Percentiles rank a stretch among this genome's conserved stretches.
These are phyloP conservation scores for Ammodytes marinus DNA, from an alignment of 2,113 vertebrate species.

Conservation along the genomic window DNA sequence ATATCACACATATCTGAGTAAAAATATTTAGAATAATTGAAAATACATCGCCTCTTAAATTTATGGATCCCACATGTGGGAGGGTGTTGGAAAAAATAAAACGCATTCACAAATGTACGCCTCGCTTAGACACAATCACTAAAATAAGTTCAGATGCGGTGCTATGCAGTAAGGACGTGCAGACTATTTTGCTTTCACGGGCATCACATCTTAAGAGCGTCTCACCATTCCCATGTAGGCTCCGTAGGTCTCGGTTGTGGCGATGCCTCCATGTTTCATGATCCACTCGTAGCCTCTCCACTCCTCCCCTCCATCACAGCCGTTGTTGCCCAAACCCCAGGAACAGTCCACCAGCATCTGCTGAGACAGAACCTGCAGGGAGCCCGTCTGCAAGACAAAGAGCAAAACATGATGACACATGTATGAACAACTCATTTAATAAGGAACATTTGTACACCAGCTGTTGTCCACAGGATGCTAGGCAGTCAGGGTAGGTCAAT, in stretches of 20 bases:
- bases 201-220: not conserved
- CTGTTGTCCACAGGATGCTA: slow-evolving; percentile 25
- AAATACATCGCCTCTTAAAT: too few relatives aligned
- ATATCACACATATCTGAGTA: too few relatives aligned
- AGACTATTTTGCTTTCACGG: not conserved
- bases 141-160: not conserved
- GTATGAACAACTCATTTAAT: not conserved
- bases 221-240: slow-evolving; percentile 87
- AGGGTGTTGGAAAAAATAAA: not conserved
- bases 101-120: not conserved
- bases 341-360: slow-evolving; percentile 90
- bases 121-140: too few relatives aligned
- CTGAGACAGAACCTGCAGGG: slow-evolving; percentile 86
- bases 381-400: slow-evolving; percentile 72
- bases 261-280: slow-evolving; percentile 88
- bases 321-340: slow-evolving; percentile 89
- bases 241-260: slow-evolving; percentile 85
- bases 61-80: not conserved
- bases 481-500: slow-evolving; percentile 17
- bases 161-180: not conserved
- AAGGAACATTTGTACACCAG: slow-evolving; percentile 16
- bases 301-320: slow-evolving; percentile 88
- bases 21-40: too few relatives aligned
- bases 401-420: not conserved
- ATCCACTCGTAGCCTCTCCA: slow-evolving; percentile 89